Percentiles rank a stretch among this genome's conserved stretches.
These are phyloP conservation scores for Galago senegalensis DNA, from an alignment of 2,797 vertebrate genomes.

Conservation along the genomic window DNA sequence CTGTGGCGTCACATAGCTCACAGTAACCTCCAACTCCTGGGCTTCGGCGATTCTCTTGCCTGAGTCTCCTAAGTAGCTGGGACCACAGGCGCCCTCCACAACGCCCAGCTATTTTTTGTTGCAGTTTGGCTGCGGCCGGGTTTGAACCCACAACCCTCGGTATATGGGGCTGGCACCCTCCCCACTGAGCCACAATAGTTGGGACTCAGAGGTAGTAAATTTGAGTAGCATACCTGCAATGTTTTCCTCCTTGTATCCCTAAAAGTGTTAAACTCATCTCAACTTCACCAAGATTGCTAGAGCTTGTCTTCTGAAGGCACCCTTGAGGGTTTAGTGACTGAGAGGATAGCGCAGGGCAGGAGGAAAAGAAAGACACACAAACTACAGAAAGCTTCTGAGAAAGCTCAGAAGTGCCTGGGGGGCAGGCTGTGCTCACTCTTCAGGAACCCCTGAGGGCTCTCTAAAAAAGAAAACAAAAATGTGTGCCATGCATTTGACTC, in stretches of 20 bases:
- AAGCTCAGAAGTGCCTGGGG: neutral
- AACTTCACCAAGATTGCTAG: neutral
- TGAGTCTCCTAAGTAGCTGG: too few species aligned
- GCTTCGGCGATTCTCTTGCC: too few species aligned
- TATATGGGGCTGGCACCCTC: too few species aligned
- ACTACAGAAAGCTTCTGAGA: neutral
- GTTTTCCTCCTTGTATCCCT: neutral
- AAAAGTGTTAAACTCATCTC: conserved; percentile 4
- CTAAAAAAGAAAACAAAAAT: conserved; percentile 24
- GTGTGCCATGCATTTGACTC: neutral
- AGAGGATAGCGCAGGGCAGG: neutral
- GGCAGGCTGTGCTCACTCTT: neutral
- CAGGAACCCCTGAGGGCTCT: neutral
- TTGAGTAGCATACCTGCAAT: neutral
- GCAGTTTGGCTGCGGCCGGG: too few species aligned
- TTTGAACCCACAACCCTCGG: too few species aligned
- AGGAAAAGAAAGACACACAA: neutral
- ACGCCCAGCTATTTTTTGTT: too few species aligned
- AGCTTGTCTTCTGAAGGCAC: neutral
- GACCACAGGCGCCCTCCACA: too few species aligned
- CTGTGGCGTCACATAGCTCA: too few species aligned
- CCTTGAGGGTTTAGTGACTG: neutral
- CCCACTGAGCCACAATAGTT: too few species aligned
- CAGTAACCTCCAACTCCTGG: too few species aligned
- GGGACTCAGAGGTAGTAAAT: neutral